phyloP scores from a whole-genome alignment of 2,888 invertebrate genomes.

The Lasioglossum marginatum region DNA sequence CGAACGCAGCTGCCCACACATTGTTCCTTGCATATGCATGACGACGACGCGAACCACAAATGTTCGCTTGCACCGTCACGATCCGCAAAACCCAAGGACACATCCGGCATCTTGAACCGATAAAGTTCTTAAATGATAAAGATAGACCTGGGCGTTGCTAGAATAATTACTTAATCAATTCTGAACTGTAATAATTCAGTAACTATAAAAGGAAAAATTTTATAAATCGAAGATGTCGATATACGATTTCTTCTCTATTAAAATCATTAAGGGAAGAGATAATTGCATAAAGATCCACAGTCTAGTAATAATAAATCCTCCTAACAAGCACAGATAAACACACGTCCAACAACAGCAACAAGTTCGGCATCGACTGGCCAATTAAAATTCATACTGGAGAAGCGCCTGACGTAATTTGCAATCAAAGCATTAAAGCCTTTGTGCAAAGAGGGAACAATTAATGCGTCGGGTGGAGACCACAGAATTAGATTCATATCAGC shows the following conservation, averaged over 20 bases:
- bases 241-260: too few species aligned
- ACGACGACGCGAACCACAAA: slow-evolving; percentile 1
- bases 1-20: slow-evolving; percentile 27
- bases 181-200: too few species aligned
- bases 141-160: neutral
- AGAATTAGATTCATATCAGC: neutral
- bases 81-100: neutral
- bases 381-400: neutral
- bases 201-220: too few species aligned
- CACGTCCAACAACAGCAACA: neutral
- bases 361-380: neutral
- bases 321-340: neutral
- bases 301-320: too few species aligned
- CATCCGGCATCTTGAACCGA: neutral
- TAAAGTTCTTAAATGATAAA: too few species aligned
- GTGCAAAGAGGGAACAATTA: neutral
- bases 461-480: neutral
- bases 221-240: too few species aligned
- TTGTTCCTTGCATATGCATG: slow-evolving; percentile 6
- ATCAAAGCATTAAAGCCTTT: neutral
- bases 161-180: neutral
- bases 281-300: too few species aligned
- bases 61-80: slow-evolving; percentile 6
- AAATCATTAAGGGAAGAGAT: too few species aligned
- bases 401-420: neutral